Conservation (phyloP, 2,113 vertebrate genomes). For the Ciconia maguari region DNA sequence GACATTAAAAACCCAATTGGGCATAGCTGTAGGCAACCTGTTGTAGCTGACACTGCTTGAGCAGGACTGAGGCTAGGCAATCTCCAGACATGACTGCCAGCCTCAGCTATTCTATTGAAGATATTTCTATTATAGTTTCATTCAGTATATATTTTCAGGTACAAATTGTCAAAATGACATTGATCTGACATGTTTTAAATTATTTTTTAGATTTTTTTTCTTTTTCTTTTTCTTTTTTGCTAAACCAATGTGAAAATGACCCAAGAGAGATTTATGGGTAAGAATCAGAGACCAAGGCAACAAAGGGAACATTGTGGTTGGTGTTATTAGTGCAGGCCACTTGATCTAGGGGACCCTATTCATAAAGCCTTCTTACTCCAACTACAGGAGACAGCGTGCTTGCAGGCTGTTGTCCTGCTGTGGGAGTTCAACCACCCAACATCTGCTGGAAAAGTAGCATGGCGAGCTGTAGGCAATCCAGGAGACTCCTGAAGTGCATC, state of each 20-base stretch:
- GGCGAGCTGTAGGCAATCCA: not conserved
- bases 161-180: not conserved
- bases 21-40: not conserved
- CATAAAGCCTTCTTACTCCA: fast-evolving
- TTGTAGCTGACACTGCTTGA: not conserved
- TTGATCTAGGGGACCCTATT: not conserved
- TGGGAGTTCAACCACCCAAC: fast-evolving
- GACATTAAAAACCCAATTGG: not conserved
- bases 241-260: not conserved
- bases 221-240: not conserved
- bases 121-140: not conserved
- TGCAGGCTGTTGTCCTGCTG: fast-evolving
- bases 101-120: not conserved
- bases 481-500: fast-evolving
- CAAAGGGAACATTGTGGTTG: not conserved
- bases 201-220: not conserved
- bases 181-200: not conserved
- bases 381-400: fast-evolving
- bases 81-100: not conserved
- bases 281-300: not conserved
- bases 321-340: fast-evolving
- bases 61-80: not conserved
- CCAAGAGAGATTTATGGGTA: not conserved
- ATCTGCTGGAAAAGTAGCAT: not conserved
- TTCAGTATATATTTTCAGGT: not conserved